These are phyloP conservation scores for Phalacrocorax aristotelis DNA, from an alignment of 2,113 vertebrate species.

Conservation along the genomic window DNA sequence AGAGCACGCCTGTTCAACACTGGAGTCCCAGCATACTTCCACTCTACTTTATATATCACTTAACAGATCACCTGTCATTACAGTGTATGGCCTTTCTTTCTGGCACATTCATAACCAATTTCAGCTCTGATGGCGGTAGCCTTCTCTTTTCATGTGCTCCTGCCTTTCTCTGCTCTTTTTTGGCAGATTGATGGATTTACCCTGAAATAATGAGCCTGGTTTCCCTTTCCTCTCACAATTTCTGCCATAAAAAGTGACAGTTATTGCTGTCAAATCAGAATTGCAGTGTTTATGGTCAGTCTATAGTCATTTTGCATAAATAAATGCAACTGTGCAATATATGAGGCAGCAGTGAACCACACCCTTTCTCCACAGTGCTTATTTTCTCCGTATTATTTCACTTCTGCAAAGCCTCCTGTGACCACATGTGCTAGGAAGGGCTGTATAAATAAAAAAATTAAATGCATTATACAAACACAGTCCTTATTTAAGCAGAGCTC, in stretches of 20 bases:
- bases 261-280: slow-evolving; percentile 18
- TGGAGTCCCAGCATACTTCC: background rate
- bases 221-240: background rate
- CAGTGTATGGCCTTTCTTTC: background rate
- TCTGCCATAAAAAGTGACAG: background rate
- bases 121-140: background rate
- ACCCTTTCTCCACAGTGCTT: background rate
- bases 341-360: background rate
- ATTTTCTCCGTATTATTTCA: background rate
- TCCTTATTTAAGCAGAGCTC: background rate
- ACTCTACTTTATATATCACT: background rate
- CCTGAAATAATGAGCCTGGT: slow-evolving; percentile 1
- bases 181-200: background rate
- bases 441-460: background rate
- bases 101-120: background rate
- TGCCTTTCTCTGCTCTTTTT: background rate
- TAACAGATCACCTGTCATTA: background rate
- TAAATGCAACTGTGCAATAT: background rate
- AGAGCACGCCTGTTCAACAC: background rate
- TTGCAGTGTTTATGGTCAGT: background rate
- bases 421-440: background rate
- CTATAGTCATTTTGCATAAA: background rate
- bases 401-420: background rate
- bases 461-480: background rate
- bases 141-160: background rate